Percentiles rank a stretch among this genome's conserved stretches.
Evolutionary conservation across 37 sponge, comb jelly and placozoan species (phyloP).

Genomic region (Cladorhizidae sp.): DNA sequence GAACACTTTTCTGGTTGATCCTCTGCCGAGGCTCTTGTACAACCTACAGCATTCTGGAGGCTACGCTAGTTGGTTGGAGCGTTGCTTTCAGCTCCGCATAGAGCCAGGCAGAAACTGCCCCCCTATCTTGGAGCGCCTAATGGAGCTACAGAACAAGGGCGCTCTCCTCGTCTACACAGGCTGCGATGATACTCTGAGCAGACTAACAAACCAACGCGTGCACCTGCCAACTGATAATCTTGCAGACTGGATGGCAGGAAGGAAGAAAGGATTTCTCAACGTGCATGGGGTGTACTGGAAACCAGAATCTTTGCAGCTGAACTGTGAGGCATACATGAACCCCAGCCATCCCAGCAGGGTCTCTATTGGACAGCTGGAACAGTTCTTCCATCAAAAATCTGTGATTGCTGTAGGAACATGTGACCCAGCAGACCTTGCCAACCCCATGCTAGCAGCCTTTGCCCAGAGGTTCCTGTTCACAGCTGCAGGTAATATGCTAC

Average conservation of each 20-base stretch:
- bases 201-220: not conserved
- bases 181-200: conserved; percentile 29
- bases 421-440: not conserved
- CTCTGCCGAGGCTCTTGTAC: conserved; percentile 9
- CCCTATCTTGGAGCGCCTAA: conserved; percentile 9
- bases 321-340: conserved; percentile 18
- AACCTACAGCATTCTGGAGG: conserved; percentile 3
- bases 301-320: conserved; percentile 31
- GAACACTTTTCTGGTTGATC: conserved; percentile 42
- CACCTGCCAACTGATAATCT: conserved; percentile 14
- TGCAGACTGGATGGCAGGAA: conserved; percentile 20
- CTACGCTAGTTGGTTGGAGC: conserved; percentile 31
- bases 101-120: not conserved
- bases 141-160: conserved; percentile 41
- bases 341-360: conserved; percentile 10
- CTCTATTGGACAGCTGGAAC: not conserved
- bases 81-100: not conserved
- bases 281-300: conserved; percentile 49
- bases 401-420: conserved; percentile 11
- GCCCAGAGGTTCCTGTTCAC: not conserved
- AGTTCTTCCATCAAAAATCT: not conserved
- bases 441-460: not conserved
- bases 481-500: no score
- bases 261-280: conserved; percentile 26
- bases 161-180: conserved; percentile 48